A percentile compares a stretch with the other conserved stretches of the same genome.
Conservation (phyloP, 2,888 invertebrate species). For the Agrotis exclamationis region DNA sequence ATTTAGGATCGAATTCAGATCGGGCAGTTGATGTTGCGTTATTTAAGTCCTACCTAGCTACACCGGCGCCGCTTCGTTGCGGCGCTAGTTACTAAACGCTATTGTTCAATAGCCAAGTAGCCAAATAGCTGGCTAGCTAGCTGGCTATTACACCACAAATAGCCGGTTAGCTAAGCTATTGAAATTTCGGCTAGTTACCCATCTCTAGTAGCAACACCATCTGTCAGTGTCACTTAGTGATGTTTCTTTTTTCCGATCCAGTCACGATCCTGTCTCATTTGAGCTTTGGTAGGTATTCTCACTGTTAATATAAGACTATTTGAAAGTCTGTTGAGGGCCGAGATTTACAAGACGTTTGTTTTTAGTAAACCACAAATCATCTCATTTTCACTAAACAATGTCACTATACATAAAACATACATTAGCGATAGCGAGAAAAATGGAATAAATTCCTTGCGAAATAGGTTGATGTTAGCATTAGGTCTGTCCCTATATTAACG, state of each 20-base stretch:
- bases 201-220: no score
- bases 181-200: no score
- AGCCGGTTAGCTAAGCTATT: no score
- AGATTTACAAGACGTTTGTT: not conserved
- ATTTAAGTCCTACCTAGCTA: no score
- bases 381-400: not conserved
- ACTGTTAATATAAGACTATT: not conserved
- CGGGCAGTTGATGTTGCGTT: no score
- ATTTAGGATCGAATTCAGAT: no score
- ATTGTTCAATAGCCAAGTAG: no score
- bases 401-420: no score
- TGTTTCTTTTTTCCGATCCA: slow-evolving; percentile 17
- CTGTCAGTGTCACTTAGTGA: slow-evolving; percentile 25
- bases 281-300: not conserved
- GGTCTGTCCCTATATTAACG: slow-evolving; percentile 53
- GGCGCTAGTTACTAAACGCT: no score
- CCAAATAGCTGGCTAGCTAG: no score
- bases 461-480: slow-evolving; percentile 22
- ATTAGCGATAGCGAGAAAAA: not conserved
- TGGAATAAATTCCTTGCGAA: not conserved
- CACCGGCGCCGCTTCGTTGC: no score
- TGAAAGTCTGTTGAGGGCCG: slow-evolving; percentile 3
- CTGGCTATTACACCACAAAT: no score
- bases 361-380: not conserved
- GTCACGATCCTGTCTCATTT: slow-evolving; percentile 22